Conservation (phyloP, 2,888 invertebrate species). For the Entomobrya proxima region DNA sequence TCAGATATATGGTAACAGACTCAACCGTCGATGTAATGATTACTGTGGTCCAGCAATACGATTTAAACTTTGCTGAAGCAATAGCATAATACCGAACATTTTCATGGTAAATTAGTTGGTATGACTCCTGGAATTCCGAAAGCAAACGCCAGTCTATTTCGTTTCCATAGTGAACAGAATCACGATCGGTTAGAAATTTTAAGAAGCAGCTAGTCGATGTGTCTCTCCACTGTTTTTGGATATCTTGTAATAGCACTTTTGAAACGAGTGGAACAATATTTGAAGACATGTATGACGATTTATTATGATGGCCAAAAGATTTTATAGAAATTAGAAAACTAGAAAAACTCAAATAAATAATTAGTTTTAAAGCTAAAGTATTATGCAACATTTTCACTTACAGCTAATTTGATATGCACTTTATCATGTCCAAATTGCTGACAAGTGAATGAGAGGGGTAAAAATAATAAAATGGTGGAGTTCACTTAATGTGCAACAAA, state of each 20-base stretch:
- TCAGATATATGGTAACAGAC: neutral
- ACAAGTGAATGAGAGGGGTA: too few species aligned
- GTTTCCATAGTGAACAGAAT: neutral
- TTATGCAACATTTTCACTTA: too few species aligned
- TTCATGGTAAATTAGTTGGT: neutral
- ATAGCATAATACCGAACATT: neutral
- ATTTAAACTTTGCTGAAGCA: neutral
- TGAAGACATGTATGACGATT: too few species aligned
- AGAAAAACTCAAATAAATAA: too few species aligned
- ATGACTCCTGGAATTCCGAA: constrained; percentile 1
- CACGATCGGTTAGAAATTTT: neutral
- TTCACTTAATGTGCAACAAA: too few species aligned
- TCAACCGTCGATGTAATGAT: neutral
- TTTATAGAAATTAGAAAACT: too few species aligned
- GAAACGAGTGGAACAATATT: neutral
- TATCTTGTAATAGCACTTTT: neutral
- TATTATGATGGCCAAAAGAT: too few species aligned
- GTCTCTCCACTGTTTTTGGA: neutral
- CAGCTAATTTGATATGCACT: too few species aligned
- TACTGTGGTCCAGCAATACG: neutral
- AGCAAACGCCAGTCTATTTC: neutral
- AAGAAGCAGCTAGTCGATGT: neutral
- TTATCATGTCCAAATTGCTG: too few species aligned
- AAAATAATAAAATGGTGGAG: too few species aligned
- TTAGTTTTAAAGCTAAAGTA: too few species aligned